Evolutionary conservation across 2,888 invertebrate species (phyloP), one percentile per base, ranked within the genome.

Genomic region (Ophonus ardosiacus): DNA sequence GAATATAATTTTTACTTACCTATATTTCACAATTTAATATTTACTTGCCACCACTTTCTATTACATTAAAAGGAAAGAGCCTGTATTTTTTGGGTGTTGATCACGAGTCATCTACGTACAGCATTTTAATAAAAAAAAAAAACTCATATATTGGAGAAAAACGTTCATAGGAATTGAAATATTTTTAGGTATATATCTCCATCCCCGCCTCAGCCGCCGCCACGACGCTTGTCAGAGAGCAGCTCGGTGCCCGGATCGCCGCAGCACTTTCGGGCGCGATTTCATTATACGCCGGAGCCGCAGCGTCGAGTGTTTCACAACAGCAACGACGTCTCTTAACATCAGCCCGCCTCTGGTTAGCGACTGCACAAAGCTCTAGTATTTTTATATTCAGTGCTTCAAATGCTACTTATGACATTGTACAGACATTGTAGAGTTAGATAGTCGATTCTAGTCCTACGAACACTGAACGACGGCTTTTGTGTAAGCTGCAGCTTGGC

Each of bases 221-320:
- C 94, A 7, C 91, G 95, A 85, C 92, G 94, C 86, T 92, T 95
- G 21, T 95, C 95, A 1, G 95, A 95, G 90, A 95, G 95, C 89
- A 93, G 90, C 87, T 94, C 94, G 40, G 95, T 95, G 84, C 95
- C 95, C 21, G 95, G 95, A 65, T 95, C 95, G 80, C 95, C 95
- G 15, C 95, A 93, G 87, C 94, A 95, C 88, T 92, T 94, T 84
- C 92, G 94, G 86, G 93, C 95, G 15, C 93, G 94, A 86, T 93
- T 93, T 86, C 93, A 93, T 87, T 93, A 93, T 87, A 93, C 93
- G 61, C 93, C 93, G 18, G 93, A 93, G 89, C 93, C 93, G 71
- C 93, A 93, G 88, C 89, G 93, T 86, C 92, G 93, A 87, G 90
- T 93, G 86, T 93, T 92, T 89, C 92, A 92, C 78, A 90, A 89